A percentile compares a stretch with the other conserved stretches of the same genome.
Evolutionary conservation across 1,140 invertebrate species (phyloP).

Genomic region (Drosophila orena): DNA sequence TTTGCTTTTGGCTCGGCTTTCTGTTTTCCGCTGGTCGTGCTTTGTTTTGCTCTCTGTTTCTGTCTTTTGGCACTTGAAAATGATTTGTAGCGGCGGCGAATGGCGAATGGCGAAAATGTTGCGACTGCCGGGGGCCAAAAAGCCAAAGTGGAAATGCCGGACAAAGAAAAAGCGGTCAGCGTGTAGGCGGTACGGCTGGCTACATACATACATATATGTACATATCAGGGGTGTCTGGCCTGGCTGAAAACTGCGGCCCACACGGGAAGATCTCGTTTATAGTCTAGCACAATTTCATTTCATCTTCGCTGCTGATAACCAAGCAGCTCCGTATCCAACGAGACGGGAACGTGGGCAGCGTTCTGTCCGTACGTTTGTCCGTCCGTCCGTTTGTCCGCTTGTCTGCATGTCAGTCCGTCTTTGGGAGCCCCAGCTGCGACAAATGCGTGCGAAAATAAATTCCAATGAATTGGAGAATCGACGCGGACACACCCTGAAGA

Average conservation of each 20-base stretch:
- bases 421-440: conserved; percentile 39
- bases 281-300: conserved; percentile 79
- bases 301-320: conserved; percentile 72
- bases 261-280: conserved; percentile 70
- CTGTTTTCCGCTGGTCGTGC: conserved; percentile 20
- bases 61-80: conserved; percentile 73
- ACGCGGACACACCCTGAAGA: conserved; percentile 54
- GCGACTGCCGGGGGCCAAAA: conserved; percentile 23
- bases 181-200: conserved; percentile 55
- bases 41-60: conserved; percentile 42
- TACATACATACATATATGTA: no score
- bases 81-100: conserved; percentile 75
- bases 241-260: conserved; percentile 46
- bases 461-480: conserved; percentile 32
- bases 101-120: conserved; percentile 25
- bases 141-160: conserved; percentile 9
- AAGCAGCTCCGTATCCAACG: conserved; percentile 42
- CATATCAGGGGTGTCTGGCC: conserved; percentile 16
- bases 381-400: no score
- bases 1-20: conserved; percentile 34
- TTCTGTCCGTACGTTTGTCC: conserved; percentile 10
- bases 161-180: conserved; percentile 50
- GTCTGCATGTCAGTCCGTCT: conserved; percentile 2
- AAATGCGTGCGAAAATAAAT: conserved; percentile 79
- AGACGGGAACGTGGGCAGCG: conserved; percentile 55